Evolutionary conservation across 2,888 invertebrate species (phyloP).

Genomic region (Cynaeus angustus): DNA sequence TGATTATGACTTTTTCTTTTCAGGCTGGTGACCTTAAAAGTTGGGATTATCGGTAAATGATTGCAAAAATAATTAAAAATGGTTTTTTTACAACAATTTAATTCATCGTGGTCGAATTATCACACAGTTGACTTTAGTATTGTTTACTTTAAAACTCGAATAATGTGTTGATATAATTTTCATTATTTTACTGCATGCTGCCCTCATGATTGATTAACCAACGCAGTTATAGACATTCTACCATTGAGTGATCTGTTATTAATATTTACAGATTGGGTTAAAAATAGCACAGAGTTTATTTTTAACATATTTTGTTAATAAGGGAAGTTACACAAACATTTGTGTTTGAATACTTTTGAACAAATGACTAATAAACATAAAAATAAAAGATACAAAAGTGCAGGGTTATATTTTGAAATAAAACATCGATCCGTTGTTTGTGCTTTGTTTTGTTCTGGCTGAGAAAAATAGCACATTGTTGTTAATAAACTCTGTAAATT

Average conservation of each 20-base stretch:
- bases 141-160: constrained; percentile 10
- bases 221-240: constrained; percentile 27
- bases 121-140: constrained; percentile 9
- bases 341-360: too few species aligned
- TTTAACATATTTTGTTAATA: constrained; percentile 16
- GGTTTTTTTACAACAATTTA: constrained; percentile 20
- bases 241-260: constrained; percentile 39
- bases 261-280: constrained; percentile 26
- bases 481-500: too few species aligned
- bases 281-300: constrained; percentile 33
- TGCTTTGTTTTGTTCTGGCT: too few species aligned
- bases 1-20: constrained; percentile 20
- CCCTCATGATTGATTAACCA: constrained; percentile 49
- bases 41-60: constrained; percentile 9
- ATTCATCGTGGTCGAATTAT: constrained; percentile 20
- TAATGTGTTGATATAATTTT: constrained; percentile 7
- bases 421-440: too few species aligned
- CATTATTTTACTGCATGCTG: constrained; percentile 51
- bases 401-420: too few species aligned
- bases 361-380: too few species aligned
- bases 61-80: constrained; percentile 5
- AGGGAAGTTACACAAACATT: neutral
- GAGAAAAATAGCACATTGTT: too few species aligned
- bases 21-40: constrained; percentile 21
- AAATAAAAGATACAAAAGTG: too few species aligned